Evolutionary conservation across 1,140 invertebrate species (phyloP), one percentile per base, ranked within the genome.

Genomic region (Cydia amplana): DNA sequence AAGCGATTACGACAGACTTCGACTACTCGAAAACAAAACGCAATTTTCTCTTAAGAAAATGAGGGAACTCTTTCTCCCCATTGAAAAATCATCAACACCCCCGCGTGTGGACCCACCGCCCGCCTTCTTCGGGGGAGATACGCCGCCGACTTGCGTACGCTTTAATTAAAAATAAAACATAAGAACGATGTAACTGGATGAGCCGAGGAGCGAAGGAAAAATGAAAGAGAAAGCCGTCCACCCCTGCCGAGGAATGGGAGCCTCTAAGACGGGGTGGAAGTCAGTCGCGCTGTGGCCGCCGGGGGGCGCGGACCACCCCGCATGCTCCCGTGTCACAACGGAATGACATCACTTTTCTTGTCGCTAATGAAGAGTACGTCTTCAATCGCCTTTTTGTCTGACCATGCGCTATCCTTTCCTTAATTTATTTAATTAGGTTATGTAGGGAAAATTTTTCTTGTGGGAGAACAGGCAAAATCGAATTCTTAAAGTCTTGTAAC

Each of bases 101-200:
- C 90, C 87, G 87, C 88, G 91, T 91, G 88, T 92, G 89, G 87
- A 90, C 88, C 86, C 83, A 75, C 75, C 80, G 76, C 79, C 86
- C 65, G 65, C 84, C 85, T 77, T 64, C 78, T 36, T 78, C 77
- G 84, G 88, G 84, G 85, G 84, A 89, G 88, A 89, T 89, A 90
- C 87, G 83, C 88, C 87, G 90, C 83, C 89, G 88, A 91, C 91
- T 92, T 91, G 91, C 91, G 91, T 92, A 91, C 91, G 91, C 91
- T 92, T 92, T 92, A 92, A 92, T 92, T 91, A 92, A 92, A 92
- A 92, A 92, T 92, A 92, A 92, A 92, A 92, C 91, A 92, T 92
- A 92, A 92, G 90, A 92, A 92, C 91, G 89, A 91, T 92, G 91
- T 92, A 92, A 92, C 91, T 92, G 91, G 91, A 92, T 92, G 91